Conservation (phyloP, 2,888 invertebrate species). For the Machimus rusticus region DNA sequence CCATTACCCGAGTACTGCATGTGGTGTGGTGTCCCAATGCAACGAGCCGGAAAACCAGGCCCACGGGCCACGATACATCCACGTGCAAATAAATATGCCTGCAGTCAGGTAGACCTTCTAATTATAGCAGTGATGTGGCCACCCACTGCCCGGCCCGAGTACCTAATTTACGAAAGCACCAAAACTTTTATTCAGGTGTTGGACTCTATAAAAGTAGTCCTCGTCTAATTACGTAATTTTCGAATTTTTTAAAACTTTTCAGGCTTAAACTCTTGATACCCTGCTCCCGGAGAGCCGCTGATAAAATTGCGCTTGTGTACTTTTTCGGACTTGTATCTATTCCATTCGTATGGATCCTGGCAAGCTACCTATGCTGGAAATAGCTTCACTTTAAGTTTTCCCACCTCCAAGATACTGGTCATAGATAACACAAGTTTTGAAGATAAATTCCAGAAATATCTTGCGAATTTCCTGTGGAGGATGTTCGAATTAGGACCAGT, state of each 20-base stretch:
- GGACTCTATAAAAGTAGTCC: slow-evolving; percentile 13
- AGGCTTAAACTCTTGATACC: not conserved
- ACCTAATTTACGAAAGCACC: not conserved
- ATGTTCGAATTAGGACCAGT: not conserved
- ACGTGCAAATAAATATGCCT: slow-evolving; percentile 1
- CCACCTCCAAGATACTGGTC: not conserved
- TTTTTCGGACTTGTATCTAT: slow-evolving; percentile 10
- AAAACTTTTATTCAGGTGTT: slow-evolving; percentile 32
- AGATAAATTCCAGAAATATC: slow-evolving; percentile 12
- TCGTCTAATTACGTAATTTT: slow-evolving; percentile 33
- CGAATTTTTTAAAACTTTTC: slow-evolving; percentile 8
- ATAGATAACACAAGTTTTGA: slow-evolving; percentile 20
- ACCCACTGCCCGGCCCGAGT: not conserved
- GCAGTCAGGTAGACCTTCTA: slow-evolving; percentile 1
- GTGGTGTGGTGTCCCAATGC: slow-evolving; percentile 31
- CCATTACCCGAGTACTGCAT: not conserved
- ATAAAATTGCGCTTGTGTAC: slow-evolving; percentile 5
- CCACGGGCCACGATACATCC: not conserved
- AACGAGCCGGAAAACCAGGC: slow-evolving; percentile 21
- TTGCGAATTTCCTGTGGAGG: not conserved
- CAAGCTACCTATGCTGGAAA: not conserved
- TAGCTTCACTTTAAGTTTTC: not conserved
- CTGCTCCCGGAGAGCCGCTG: not conserved
- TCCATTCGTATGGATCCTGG: not conserved
- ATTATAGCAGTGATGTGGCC: not conserved